phyloP scores from a whole-genome alignment of 2,113 vertebrate species.

The Nycticorax nycticorax region DNA sequence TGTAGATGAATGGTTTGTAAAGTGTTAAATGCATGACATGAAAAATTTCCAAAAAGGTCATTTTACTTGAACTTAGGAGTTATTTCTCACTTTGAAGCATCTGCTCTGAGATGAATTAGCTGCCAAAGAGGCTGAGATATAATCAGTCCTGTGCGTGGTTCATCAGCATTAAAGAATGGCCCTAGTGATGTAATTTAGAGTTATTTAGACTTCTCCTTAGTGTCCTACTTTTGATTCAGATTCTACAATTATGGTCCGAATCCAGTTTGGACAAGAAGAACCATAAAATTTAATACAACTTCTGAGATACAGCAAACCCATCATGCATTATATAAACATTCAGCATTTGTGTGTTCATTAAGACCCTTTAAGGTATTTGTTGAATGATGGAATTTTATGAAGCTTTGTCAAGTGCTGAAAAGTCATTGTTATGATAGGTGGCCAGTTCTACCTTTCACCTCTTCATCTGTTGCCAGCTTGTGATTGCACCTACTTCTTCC shows the following conservation, averaged over 20 bases:
- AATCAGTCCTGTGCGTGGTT: not conserved
- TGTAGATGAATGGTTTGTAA: rapidly evolving
- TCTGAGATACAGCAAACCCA: not conserved
- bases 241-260: not conserved
- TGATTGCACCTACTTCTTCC: not conserved
- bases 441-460: not conserved
- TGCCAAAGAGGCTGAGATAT: not conserved
- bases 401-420: not conserved
- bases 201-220: not conserved
- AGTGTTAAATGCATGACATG: not conserved
- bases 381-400: not conserved
- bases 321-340: not conserved
- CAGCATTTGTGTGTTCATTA: not conserved
- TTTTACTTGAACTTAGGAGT: not conserved
- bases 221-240: not conserved
- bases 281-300: not conserved
- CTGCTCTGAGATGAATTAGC: not conserved
- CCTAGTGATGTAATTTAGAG: not conserved
- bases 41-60: not conserved
- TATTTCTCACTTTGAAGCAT: not conserved
- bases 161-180: not conserved
- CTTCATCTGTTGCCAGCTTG: not conserved
- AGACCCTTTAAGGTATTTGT: not conserved
- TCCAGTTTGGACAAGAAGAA: not conserved
- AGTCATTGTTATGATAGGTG: not conserved